Evolutionary conservation across 2,113 vertebrate species (phyloP).

Genomic region (Sylvietta virens): DNA sequence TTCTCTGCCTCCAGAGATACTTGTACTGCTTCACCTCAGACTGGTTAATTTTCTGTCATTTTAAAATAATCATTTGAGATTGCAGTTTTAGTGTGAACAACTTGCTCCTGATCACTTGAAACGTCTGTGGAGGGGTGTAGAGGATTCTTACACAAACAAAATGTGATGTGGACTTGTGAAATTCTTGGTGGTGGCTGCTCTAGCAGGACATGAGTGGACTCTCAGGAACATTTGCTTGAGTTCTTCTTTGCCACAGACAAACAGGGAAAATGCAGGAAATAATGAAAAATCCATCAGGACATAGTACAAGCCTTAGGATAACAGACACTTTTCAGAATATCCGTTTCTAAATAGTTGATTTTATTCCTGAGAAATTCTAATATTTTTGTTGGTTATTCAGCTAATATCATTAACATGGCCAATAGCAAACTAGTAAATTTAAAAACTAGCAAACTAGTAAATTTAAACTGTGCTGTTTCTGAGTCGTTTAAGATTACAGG

Average conservation of each 20-base stretch:
- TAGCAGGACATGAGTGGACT: fast-evolving
- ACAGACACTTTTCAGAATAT: not conserved
- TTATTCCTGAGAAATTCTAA: not conserved
- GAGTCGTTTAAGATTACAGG: not conserved
- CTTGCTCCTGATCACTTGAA: not conserved
- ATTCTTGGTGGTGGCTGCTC: not conserved
- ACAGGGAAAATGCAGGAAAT: not conserved
- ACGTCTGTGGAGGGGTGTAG: not conserved
- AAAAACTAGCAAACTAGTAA: not conserved
- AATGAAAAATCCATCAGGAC: not conserved
- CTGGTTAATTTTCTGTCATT: not conserved
- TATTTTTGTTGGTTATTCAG: not conserved
- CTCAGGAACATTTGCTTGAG: not conserved
- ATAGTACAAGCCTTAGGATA: not conserved
- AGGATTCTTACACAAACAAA: not conserved
- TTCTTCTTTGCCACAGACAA: not conserved
- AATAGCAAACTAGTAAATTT: not conserved
- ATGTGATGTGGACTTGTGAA: fast-evolving
- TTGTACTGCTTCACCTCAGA: not conserved
- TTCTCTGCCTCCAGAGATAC: not conserved
- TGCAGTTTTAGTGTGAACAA: not conserved
- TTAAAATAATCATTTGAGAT: not conserved
- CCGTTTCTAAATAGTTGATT: not conserved
- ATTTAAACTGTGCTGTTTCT: not conserved
- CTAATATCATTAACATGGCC: not conserved